Base-by-base conservation (phyloP, 2,797 vertebrate genomes). In the Catostomus latipinnis region DNA sequence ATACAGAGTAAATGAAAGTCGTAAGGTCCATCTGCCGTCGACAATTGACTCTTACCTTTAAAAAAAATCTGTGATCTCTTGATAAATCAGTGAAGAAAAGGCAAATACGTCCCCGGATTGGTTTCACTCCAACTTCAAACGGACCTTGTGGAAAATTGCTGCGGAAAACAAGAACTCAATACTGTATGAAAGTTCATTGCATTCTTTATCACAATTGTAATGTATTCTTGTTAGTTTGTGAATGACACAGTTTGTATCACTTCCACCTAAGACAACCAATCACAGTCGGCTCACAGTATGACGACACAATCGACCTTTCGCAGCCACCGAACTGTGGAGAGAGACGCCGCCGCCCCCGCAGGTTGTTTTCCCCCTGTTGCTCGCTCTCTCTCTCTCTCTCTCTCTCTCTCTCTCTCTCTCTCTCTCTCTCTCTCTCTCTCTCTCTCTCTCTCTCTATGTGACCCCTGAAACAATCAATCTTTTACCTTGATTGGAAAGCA, bases 271-370 rank as follows among this genome's bases (percentile, higher is more conserved):
- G 83, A 82, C 81, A 52, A 12, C 13, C 84, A 85, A 84, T 83
- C 89, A 56, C 53, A 56, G 45, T 16, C 16, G 18, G 50, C 65
- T 77, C 82, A 86, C 72, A 83, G 74, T 53, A 68, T 84, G 86
- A 89, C 90, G 90, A 87, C 89, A 92, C 58, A 84, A 83, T 85
- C 88, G 91, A 91, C 73, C 81, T 84, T 43, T 49, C 84, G 83
- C 88, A 86, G 86, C 80, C 76, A 67, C 18, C 71, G 76, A 82
- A 71, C 34, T 34, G 34, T 34, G 34, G 82, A 89, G 61, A 86
- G 69, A 76, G 81, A 70, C 67, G 1, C 77, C 10, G 63, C 45
- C 22, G 22, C 22, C 2, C 22, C 22, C 22, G 22, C 22, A 22
- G 22, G 22, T 22, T 22, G 22, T 22, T 22, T 22, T 22, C 22